These are phyloP conservation scores for Helostoma temminkii DNA, from an alignment of 2,797 vertebrate genomes.

Conservation along the genomic window DNA sequence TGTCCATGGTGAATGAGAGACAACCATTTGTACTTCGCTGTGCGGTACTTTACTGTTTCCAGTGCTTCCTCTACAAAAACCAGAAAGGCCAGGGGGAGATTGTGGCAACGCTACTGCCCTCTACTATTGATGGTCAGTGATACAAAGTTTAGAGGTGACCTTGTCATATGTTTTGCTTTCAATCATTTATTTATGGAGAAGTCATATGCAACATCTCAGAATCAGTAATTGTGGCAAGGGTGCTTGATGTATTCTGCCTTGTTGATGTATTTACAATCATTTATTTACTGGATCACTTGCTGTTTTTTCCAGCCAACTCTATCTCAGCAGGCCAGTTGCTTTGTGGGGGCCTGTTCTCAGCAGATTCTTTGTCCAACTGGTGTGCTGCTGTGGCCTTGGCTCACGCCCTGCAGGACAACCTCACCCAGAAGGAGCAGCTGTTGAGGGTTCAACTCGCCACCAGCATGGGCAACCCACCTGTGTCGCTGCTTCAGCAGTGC, in stretches of 20 bases:
- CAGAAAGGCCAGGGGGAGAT: slow-evolving; percentile 98
- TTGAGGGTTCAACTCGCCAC: slow-evolving; percentile 97
- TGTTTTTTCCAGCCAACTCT: slow-evolving; percentile 85
- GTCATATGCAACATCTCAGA: neutral
- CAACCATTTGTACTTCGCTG: slow-evolving; percentile 98
- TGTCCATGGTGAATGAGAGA: slow-evolving; percentile 99
- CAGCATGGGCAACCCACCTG: slow-evolving; percentile 95
- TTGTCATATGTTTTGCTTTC: slow-evolving; percentile 1
- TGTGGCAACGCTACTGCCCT: slow-evolving; percentile 94
- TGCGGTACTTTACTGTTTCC: slow-evolving; percentile 98
- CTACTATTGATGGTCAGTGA: slow-evolving; percentile 94
- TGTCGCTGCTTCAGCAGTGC: slow-evolving; percentile 97
- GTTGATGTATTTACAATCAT: slow-evolving; percentile 5
- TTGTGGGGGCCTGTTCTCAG: slow-evolving; percentile 96
- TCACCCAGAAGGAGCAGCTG: slow-evolving; percentile 95
- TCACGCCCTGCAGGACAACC: slow-evolving; percentile 95
- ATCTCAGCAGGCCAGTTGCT: slow-evolving; percentile 97
- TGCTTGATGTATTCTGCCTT: neutral
- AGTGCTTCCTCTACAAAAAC: slow-evolving; percentile 98
- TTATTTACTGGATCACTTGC: neutral
- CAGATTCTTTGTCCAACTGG: slow-evolving; percentile 98
- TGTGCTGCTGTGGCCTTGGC: slow-evolving; percentile 96
- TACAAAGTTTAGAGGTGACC: neutral
- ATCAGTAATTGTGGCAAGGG: neutral
- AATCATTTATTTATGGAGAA: neutral